Conservation (phyloP, 2,888 invertebrate species). For the Aethes cnicana region DNA sequence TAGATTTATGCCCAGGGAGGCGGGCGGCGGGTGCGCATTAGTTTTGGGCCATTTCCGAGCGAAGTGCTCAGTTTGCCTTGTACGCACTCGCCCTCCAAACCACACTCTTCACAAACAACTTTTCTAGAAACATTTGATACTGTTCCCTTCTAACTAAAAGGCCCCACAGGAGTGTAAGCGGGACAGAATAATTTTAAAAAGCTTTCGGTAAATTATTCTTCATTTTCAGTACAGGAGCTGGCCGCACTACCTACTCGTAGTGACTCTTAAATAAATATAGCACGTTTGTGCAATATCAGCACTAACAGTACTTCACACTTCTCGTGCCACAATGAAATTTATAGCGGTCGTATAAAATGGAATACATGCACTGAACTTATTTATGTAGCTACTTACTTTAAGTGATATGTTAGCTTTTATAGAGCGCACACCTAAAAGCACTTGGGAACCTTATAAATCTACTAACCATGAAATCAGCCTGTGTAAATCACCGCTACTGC, state of each 20-base stretch:
- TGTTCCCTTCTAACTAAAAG: not conserved
- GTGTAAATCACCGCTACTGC: too few relatives aligned
- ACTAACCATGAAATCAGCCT: too few relatives aligned
- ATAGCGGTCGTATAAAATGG: conserved; percentile 65
- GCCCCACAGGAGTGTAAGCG: not conserved
- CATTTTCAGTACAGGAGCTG: conserved; percentile 6
- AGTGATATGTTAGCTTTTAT: conserved; percentile 25
- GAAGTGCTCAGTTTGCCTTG: conserved; percentile 69
- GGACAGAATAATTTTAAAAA: not conserved
- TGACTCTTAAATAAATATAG: conserved; percentile 77
- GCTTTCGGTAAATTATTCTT: not conserved
- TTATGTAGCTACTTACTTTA: conserved; percentile 42
- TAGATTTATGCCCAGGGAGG: conserved; percentile 25
- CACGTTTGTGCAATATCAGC: conserved; percentile 73
- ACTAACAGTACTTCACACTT: conserved; percentile 77
- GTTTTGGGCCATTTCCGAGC: conserved; percentile 71
- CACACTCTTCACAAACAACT: conserved; percentile 10
- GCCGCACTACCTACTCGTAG: conserved; percentile 52
- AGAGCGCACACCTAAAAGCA: conserved; percentile 18
- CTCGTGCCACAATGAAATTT: conserved; percentile 59
- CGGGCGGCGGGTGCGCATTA: conserved; percentile 51
- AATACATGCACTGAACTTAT: conserved; percentile 52
- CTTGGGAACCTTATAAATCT: not conserved
- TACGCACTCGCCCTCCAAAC: conserved; percentile 40
- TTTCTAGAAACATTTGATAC: not conserved